Evolutionary conservation across 2,797 vertebrate genomes (phyloP).

Genomic region (Stomatorhinus walkeri): DNA sequence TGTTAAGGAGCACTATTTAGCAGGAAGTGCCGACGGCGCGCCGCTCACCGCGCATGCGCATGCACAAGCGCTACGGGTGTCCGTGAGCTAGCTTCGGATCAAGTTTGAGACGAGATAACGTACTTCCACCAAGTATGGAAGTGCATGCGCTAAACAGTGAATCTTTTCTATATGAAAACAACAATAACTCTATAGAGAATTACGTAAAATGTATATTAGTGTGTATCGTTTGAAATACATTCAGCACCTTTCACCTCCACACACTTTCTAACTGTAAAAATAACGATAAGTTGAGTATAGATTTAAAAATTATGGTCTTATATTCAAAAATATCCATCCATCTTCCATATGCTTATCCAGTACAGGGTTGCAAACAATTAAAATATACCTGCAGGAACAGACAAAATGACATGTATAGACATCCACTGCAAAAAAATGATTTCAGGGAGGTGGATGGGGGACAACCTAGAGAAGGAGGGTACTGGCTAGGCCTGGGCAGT

Average conservation of each 20-base stretch:
- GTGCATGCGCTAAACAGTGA: not conserved
- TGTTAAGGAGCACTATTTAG: slow-evolving; percentile 66
- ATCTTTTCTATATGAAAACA: not conserved
- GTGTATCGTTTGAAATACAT: not conserved
- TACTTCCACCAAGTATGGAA: not conserved
- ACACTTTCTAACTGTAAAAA: not conserved
- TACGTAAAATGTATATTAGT: not conserved
- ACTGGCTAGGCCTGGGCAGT: not conserved
- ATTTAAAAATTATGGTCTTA: not conserved
- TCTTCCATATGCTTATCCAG: not conserved
- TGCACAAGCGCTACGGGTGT: not conserved
- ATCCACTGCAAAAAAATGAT: not conserved
- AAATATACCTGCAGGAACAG: not conserved
- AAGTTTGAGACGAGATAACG: not conserved
- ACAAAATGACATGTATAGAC: not conserved
- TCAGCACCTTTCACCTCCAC: not conserved
- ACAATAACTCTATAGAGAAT: not conserved
- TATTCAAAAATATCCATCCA: not conserved
- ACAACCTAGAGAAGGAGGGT: not conserved
- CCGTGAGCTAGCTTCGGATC: not conserved
- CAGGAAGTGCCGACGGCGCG: slow-evolving; percentile 52
- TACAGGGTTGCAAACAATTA: not conserved
- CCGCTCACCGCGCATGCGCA: slow-evolving; percentile 47
- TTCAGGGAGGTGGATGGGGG: not conserved
- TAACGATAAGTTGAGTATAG: not conserved